Percentiles rank a stretch among this genome's conserved stretches.
Conservation (phyloP, 2,797 vertebrate genomes). For the Dallia pectoralis region DNA sequence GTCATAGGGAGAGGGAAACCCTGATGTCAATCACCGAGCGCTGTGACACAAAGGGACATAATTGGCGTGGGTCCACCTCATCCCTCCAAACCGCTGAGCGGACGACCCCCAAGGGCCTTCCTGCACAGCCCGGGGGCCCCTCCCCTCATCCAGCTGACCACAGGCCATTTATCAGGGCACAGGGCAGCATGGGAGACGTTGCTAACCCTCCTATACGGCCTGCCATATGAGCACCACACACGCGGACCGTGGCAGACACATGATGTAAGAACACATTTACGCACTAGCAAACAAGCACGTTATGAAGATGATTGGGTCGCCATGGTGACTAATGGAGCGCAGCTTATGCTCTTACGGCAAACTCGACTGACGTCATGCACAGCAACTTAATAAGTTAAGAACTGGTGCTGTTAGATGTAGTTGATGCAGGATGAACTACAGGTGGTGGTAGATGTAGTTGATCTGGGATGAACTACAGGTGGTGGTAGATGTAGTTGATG, state of each 20-base stretch:
- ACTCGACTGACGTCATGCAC: neutral
- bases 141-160: constrained; percentile 67
- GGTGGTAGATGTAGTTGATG: neutral
- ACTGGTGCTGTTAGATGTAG: too few species aligned
- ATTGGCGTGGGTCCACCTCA: constrained; percentile 87
- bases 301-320: constrained; percentile 86
- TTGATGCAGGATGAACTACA: too few species aligned
- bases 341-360: constrained; percentile 37
- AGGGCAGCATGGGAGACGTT: constrained; percentile 75
- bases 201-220: constrained; percentile 45
- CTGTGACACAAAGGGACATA: constrained; percentile 77
- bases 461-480: too few species aligned
- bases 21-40: constrained; percentile 83
- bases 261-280: constrained; percentile 88
- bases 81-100: constrained; percentile 63
- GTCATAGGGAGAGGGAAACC: constrained; percentile 83
- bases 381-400: neutral
- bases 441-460: too few species aligned
- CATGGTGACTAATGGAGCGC: constrained; percentile 77
- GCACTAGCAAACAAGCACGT: constrained; percentile 80
- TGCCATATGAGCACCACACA: constrained; percentile 63
- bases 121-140: constrained; percentile 61
- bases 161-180: constrained; percentile 86
- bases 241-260: constrained; percentile 79
- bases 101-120: constrained; percentile 58